phyloP scores from a whole-genome alignment of 2,888 invertebrate species.

The Athripsodes cinereus region DNA sequence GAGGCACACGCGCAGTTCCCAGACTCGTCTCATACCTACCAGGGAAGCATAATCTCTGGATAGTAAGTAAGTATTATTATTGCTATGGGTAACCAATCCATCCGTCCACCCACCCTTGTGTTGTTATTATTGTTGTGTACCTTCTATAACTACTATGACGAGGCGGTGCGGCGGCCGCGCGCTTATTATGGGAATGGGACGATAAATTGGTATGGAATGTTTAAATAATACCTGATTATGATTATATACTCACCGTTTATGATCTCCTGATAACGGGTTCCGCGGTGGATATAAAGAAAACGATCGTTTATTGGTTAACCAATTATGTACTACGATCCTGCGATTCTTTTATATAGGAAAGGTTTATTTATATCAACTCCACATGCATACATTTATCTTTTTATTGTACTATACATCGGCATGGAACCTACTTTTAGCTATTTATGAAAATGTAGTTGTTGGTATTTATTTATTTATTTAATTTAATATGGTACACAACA shows the following conservation, averaged over 20 bases:
- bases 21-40: constrained; percentile 15
- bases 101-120: constrained; percentile 37
- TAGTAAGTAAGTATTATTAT: neutral
- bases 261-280: constrained; percentile 13
- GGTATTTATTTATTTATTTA: too few relatives aligned
- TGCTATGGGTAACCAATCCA: constrained; percentile 14
- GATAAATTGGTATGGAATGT: constrained; percentile 16
- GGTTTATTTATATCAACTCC: too few relatives aligned
- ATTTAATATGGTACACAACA: too few relatives aligned
- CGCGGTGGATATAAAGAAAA: neutral
- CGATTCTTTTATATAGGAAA: too few relatives aligned
- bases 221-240: constrained; percentile 16
- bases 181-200: constrained; percentile 28
- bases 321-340: too few relatives aligned
- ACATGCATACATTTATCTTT: too few relatives aligned
- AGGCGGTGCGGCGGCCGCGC: constrained; percentile 46
- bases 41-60: constrained; percentile 20
- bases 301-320: too few relatives aligned
- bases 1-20: constrained; percentile 26
- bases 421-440: too few relatives aligned
- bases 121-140: too few relatives aligned
- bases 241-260: constrained; percentile 16
- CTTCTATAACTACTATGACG: neutral
- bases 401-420: too few relatives aligned
- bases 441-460: too few relatives aligned